Conservation (phyloP, 1,140 invertebrate genomes). For the Alviniconcha marisindica region DNA sequence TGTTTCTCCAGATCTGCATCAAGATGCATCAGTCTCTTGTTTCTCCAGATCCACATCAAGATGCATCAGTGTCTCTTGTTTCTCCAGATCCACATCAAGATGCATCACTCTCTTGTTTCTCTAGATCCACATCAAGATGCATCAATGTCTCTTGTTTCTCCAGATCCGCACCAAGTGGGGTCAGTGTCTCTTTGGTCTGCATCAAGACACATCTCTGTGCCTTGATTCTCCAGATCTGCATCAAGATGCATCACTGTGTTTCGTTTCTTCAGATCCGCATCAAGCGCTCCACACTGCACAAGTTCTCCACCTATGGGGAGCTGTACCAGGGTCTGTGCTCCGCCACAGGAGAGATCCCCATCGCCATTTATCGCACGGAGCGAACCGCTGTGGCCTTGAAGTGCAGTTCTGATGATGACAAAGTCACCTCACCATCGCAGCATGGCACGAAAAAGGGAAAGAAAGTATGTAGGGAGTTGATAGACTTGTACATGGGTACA, state of each 20-base stretch:
- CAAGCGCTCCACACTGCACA: constrained; percentile 56
- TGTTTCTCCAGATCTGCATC: too few species aligned
- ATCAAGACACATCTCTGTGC: neutral
- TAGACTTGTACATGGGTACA: too few species aligned
- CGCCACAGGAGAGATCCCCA: constrained; percentile 69
- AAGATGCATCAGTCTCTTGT: too few species aligned
- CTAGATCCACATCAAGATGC: too few species aligned
- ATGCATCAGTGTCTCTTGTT: too few species aligned
- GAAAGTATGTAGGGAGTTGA: neutral
- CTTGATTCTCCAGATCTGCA: too few species aligned
- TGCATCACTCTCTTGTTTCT: too few species aligned
- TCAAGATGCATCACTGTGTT: neutral
- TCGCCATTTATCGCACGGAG: constrained; percentile 71
- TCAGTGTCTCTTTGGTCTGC: neutral
- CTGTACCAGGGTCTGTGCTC: constrained; percentile 65
- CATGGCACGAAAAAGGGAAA: neutral
- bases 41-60: too few species aligned
- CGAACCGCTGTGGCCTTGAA: constrained; percentile 14
- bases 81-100: too few species aligned
- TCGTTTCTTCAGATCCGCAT: constrained; percentile 63
- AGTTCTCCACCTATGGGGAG: constrained; percentile 66
- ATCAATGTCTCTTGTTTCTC: too few species aligned
- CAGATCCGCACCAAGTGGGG: neutral
- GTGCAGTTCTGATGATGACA: neutral
- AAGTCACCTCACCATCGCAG: neutral